phyloP scores from a whole-genome alignment of 1,140 invertebrate species.

The Phymorhynchus buccinoides region DNA sequence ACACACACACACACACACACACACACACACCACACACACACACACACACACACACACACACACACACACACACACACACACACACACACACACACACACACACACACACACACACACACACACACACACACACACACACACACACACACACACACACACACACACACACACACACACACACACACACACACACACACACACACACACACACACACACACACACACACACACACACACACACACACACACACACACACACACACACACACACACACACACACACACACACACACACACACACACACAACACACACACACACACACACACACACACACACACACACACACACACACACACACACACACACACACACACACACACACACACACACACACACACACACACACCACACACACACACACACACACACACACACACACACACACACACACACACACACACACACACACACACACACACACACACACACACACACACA shows the following conservation, averaged over 20 bases:
- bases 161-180: conserved; percentile 13
- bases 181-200: background rate
- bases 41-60: background rate
- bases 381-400: background rate
- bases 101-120: background rate
- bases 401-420: conserved; percentile 15
- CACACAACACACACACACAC: conserved; percentile 6
- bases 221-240: conserved; percentile 1
- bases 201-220: background rate
- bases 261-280: background rate
- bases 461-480: conserved; percentile 4
- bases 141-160: background rate
- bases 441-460: conserved; percentile 10
- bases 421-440: background rate
- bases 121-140: background rate
- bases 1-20: background rate
- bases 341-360: background rate
- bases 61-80: background rate
- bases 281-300: conserved; percentile 9
- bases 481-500: conserved; percentile 20
- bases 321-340: conserved; percentile 18
- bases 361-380: background rate
- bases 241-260: background rate
- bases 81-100: background rate
- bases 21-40: background rate